Evolutionary conservation across 2,797 vertebrate genomes (phyloP).

Genomic region (Poecilia gillii): DNA sequence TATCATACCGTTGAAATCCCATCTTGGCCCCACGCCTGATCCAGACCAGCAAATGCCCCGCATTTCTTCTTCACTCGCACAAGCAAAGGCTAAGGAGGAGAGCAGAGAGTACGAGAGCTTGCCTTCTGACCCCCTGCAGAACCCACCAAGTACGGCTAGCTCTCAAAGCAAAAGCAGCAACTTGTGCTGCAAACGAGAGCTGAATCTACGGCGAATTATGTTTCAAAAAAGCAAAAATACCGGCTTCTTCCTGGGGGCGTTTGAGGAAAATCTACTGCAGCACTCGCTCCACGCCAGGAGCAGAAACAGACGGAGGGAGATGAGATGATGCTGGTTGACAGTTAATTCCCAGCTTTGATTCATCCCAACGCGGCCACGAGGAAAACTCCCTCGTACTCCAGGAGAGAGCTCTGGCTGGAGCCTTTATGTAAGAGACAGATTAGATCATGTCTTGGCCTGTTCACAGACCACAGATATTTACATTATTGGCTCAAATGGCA

Average conservation of each 20-base stretch:
- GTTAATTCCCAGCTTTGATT: slow-evolving; percentile 68
- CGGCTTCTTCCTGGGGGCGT: slow-evolving; percentile 48
- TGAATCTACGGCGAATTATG: slow-evolving; percentile 35
- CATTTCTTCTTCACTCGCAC: slow-evolving; percentile 52
- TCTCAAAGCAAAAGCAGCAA: slow-evolving; percentile 42
- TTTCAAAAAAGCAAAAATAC: slow-evolving; percentile 61
- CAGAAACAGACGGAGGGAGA: slow-evolving; percentile 42
- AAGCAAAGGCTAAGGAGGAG: slow-evolving; percentile 37
- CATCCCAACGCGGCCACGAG: slow-evolving; percentile 55
- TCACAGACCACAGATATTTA: slow-evolving; percentile 79
- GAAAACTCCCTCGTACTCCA: slow-evolving; percentile 54
- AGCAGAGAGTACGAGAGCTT: slow-evolving; percentile 66
- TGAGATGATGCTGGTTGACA: slow-evolving; percentile 60
- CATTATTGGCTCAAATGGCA: slow-evolving; percentile 75
- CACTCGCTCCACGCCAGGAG: slow-evolving; percentile 40
- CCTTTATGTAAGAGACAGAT: slow-evolving; percentile 67
- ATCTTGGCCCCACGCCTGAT: neutral
- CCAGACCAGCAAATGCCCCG: neutral
- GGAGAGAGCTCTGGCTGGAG: slow-evolving; percentile 46
- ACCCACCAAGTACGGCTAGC: slow-evolving; percentile 25
- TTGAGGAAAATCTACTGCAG: slow-evolving; percentile 48
- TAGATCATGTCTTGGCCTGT: slow-evolving; percentile 78
- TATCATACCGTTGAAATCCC: neutral
- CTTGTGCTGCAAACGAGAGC: slow-evolving; percentile 44
- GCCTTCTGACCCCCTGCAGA: slow-evolving; percentile 49